Conservation (phyloP, 1,140 invertebrate species). For the Scaptomyza pallida region DNA sequence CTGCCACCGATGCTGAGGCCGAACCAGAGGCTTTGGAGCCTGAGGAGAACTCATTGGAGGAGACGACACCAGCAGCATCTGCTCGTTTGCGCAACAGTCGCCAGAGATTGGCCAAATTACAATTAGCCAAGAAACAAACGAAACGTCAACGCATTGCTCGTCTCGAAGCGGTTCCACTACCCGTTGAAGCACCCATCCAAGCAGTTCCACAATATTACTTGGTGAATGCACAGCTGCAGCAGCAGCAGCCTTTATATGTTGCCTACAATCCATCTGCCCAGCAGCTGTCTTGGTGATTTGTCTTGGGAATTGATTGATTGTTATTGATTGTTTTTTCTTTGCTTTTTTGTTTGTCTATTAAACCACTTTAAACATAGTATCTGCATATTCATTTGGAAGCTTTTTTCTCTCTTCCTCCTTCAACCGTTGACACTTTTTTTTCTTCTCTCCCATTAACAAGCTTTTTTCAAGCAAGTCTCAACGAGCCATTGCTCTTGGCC, state of each 20-base stretch:
- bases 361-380: conserved; percentile 9
- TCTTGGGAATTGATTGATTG: conserved; percentile 2
- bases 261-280: conserved; percentile 56
- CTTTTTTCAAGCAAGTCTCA: conserved; percentile 13
- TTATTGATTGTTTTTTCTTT: conserved; percentile 25
- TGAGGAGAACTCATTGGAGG: conserved; percentile 60
- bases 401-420: not conserved
- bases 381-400: not conserved
- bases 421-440: conserved; percentile 20
- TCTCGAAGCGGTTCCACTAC: conserved; percentile 60
- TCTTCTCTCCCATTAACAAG: conserved; percentile 52
- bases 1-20: conserved; percentile 13
- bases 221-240: conserved; percentile 47
- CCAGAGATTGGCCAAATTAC: conserved; percentile 58
- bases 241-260: conserved; percentile 62
- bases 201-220: conserved; percentile 56
- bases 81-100: conserved; percentile 59
- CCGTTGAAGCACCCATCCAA: conserved; percentile 31
- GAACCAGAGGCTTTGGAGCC: conserved; percentile 59
- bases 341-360: conserved; percentile 25
- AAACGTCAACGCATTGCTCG: conserved; percentile 59
- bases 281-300: conserved; percentile 56
- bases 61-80: conserved; percentile 43
- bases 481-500: conserved; percentile 11
- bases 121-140: conserved; percentile 45